phyloP scores from a whole-genome alignment of 2,797 vertebrate genomes.

The Acanthurus tractus region DNA sequence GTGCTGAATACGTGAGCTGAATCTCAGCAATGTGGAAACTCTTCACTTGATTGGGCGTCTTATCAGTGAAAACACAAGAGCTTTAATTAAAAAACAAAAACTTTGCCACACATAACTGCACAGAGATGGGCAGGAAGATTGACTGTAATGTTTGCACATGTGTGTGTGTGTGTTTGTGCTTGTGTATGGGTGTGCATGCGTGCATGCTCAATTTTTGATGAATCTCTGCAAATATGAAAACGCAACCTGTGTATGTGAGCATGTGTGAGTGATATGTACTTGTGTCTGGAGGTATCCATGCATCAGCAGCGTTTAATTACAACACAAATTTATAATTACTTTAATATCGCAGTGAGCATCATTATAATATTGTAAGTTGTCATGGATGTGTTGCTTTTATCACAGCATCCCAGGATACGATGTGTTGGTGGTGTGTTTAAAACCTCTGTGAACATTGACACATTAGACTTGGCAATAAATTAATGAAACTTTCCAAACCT shows the following conservation, averaged over 20 bases:
- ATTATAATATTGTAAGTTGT: conserved; percentile 42
- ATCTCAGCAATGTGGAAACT: conserved; percentile 61
- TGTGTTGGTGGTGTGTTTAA: conserved; percentile 9
- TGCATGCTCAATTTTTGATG: conserved; percentile 9
- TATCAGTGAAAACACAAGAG: conserved; percentile 75
- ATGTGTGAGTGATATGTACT: conserved; percentile 12
- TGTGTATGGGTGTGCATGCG: background rate
- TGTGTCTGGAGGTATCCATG: conserved; percentile 15
- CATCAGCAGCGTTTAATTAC: conserved; percentile 58
- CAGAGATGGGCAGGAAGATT: conserved; percentile 59
- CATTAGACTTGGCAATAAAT: background rate
- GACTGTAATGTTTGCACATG: conserved; percentile 2
- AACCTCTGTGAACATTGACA: background rate
- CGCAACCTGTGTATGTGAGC: background rate
- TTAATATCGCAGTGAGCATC: conserved; percentile 34
- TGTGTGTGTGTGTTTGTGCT: background rate
- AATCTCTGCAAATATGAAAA: background rate
- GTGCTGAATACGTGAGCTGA: conserved; percentile 47
- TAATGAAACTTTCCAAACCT: background rate
- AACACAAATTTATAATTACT: conserved; percentile 58
- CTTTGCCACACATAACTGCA: conserved; percentile 64
- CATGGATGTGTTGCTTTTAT: conserved; percentile 27
- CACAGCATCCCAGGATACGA: conserved; percentile 12
- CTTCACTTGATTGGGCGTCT: conserved; percentile 66
- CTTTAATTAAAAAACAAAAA: conserved; percentile 79